Base-by-base conservation (phyloP, 2,888 invertebrate genomes). In the Sarcophaga rosellei region DNA sequence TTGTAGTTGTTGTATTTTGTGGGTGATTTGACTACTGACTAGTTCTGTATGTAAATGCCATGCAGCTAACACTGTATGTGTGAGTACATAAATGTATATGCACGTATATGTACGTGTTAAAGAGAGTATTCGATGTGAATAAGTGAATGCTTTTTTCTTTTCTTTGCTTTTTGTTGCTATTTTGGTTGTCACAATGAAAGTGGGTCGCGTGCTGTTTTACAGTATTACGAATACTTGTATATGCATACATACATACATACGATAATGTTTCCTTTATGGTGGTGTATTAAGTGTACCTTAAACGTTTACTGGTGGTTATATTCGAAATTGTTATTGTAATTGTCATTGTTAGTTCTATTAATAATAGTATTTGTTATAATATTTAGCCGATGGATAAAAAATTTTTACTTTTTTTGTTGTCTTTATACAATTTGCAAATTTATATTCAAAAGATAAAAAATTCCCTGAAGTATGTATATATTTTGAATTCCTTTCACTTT, bases 121-220 rank as follows among this genome's bases (percentile, higher is more conserved):
- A 35, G 75, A 75, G 79, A 74, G 79, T n/a, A 2, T 20, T 4
- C 35, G 44, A 10, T 44, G 35, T 66, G 25, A 70, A 47, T 72
- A 53, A 77, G 69, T 75, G 59, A 77, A 72, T 77, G 72, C 73
- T 73, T 82, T 82, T 44, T 44, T 66, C 15, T 53, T 63, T 82
- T n/a, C 57, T 21, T 35, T 44, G 59, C 70, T 73, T 66, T 74
- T 73, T 78, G 74, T 79, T 75, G 66, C 75, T 86, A 61, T 76
- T 84, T 81, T 84, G 80, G 73, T 80, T 83, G 81, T 84, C 83
- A 77, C 77, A 81, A 86, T 69, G 86, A 86, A 86, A 86, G 86
- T 86, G 81, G 86, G 86, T 86, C 86, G 81, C 84, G 86, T 86
- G 86, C 86, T 84, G 84, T 86, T 86, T 86, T 81, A 86, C 86